These are phyloP conservation scores for Caenorhabditis brenneri DNA, from an alignment of 1,140 invertebrate species.

Conservation along the genomic window DNA sequence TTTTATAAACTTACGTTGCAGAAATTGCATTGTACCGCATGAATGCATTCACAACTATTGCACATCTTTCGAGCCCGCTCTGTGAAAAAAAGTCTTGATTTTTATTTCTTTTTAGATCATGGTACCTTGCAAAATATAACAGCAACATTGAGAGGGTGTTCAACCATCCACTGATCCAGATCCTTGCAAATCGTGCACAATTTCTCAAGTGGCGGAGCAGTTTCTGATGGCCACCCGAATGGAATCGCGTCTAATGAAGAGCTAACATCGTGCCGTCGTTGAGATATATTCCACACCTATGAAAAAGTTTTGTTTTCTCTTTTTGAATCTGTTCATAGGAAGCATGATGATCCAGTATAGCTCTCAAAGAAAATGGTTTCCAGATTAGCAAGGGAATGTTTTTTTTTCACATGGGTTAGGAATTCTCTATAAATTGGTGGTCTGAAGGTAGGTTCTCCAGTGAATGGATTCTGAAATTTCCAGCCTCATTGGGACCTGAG, in stretches of 20 bases:
- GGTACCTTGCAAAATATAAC: slow-evolving; percentile 82
- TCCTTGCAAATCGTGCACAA: slow-evolving; percentile 89
- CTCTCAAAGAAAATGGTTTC: too few relatives aligned
- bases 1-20: slow-evolving; percentile 75
- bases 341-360: too few relatives aligned
- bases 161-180: slow-evolving; percentile 86
- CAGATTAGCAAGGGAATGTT: too few relatives aligned
- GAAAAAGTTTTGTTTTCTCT: too few relatives aligned
- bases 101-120: background rate
- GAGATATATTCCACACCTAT: slow-evolving; percentile 88
- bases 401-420: too few relatives aligned
- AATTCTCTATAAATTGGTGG: too few relatives aligned
- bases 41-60: slow-evolving; percentile 86
- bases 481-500: too few relatives aligned
- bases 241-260: slow-evolving; percentile 55
- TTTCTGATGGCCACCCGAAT: slow-evolving; percentile 54
- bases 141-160: slow-evolving; percentile 80
- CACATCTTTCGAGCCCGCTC: slow-evolving; percentile 80
- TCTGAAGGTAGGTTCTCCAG: too few relatives aligned
- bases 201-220: slow-evolving; percentile 86
- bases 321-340: too few relatives aligned
- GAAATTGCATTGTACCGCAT: slow-evolving; percentile 92
- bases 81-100: background rate
- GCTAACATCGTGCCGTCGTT: slow-evolving; percentile 77
- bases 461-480: too few relatives aligned